Conservation (phyloP, 2,888 invertebrate genomes). For the Parascotia fuliginaria region DNA sequence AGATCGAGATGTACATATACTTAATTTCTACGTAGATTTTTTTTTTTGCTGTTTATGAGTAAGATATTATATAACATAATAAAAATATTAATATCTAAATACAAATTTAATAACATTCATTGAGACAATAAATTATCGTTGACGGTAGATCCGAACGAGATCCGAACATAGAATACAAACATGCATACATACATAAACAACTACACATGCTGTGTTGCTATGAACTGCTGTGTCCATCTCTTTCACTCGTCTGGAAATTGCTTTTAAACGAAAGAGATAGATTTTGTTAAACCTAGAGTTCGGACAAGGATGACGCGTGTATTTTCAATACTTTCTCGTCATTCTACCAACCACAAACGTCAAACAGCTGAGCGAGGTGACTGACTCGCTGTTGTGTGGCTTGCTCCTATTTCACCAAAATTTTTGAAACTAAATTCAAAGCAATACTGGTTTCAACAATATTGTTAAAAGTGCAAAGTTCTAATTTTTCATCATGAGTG, state of each 20-base stretch:
- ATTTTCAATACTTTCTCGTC: constrained; percentile 84
- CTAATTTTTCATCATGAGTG: constrained; percentile 88
- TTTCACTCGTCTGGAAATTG: background rate
- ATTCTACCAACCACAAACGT: constrained; percentile 74
- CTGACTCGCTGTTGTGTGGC: constrained; percentile 82
- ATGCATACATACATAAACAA: too few relatives aligned
- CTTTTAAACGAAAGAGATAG: constrained; percentile 19
- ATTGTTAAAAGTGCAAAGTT: constrained; percentile 51
- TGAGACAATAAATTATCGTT: background rate
- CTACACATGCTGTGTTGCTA: background rate
- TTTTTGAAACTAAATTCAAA: constrained; percentile 63
- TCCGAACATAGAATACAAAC: too few relatives aligned
- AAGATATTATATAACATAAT: too few relatives aligned
- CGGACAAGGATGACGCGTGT: constrained; percentile 79
- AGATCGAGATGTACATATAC: too few relatives aligned
- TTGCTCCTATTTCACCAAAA: constrained; percentile 69
- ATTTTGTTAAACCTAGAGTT: constrained; percentile 32
- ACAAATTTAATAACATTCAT: background rate
- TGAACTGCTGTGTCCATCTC: constrained; percentile 14
- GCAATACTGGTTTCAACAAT: constrained; percentile 58
- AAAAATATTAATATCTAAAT: too few relatives aligned
- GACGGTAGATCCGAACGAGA: too few relatives aligned
- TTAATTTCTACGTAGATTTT: too few relatives aligned
- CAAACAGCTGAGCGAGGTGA: constrained; percentile 84
- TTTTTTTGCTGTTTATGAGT: too few relatives aligned